Percentiles rank a stretch among this genome's conserved stretches.
phyloP scores from a whole-genome alignment of 2,113 vertebrate genomes.

The Erythrocercus mccallii region DNA sequence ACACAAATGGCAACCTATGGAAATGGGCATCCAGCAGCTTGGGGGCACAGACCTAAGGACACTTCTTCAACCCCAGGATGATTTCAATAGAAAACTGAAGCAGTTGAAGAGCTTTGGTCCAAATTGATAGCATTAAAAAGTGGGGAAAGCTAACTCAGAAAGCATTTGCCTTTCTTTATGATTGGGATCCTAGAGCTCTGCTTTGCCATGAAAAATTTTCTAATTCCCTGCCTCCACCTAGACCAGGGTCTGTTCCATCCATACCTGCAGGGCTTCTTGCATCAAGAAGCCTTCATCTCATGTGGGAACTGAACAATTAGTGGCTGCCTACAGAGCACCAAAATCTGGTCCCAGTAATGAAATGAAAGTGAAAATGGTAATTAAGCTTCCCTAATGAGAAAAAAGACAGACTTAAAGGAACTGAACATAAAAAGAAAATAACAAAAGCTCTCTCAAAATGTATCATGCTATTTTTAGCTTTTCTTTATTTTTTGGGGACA shows the following conservation, averaged over 20 bases:
- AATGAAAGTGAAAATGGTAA: constrained; percentile 29
- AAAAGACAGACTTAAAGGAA: constrained; percentile 11
- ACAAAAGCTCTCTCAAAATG: constrained; percentile 38
- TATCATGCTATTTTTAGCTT: not conserved
- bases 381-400: constrained; percentile 7
- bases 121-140: not conserved
- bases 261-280: not conserved
- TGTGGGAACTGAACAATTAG: not conserved
- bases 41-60: not conserved
- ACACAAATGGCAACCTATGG: not conserved
- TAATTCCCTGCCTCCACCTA: not conserved
- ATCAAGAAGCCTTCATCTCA: not conserved
- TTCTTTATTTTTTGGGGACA: not conserved
- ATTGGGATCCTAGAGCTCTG: not conserved
- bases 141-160: not conserved
- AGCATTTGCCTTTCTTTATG: not conserved
- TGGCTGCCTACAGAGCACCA: not conserved
- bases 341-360: not conserved
- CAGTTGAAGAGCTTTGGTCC: not conserved
- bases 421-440: constrained; percentile 26
- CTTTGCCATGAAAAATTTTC: not conserved
- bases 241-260: not conserved
- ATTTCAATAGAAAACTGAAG: not conserved
- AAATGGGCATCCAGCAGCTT: not conserved
- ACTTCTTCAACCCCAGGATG: not conserved